Base-by-base conservation (phyloP, 2,888 invertebrate genomes). In the Pandemis heparana region DNA sequence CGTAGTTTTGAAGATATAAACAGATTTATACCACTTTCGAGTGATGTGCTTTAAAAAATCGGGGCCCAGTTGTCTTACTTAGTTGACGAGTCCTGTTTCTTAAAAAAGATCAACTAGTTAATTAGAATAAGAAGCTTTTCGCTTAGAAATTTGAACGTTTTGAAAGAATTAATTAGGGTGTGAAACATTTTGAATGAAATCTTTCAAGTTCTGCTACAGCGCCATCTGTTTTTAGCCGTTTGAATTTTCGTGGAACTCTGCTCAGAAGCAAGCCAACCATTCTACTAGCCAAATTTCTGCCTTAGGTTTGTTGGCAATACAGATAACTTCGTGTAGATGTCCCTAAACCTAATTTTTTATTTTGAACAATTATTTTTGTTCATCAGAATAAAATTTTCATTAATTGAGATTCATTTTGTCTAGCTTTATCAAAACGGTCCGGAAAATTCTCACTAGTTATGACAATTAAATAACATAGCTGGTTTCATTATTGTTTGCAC, bases 191-290 rank as follows among this genome's bases (percentile, higher is more conserved):
- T 9, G 53, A 4, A 18, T 9, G 8, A n/a, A 9, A 9, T 10
- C 0, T 18, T 18, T 18, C 9, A 16, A 7, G 9, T 56, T 4
- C 56, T 23, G 56, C 23, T 39, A 53, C 16, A 70, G 53, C 64
- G 70, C 70, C 70, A 56, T 70, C 70, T 70, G 38, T 32, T 9
- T 23, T 56, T 23, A 12, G 4, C 5, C 23, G 12, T 12, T 12
- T 12, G 5, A 38, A 38, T 0, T 64, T 64, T 18, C 14, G 8
- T 7, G 0, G 10, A 43, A 59, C 46, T 59, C 46, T 43, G 12
- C 16, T 18, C 8, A 7, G 32, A 10, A 5, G 9, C 6, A 51
- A 0, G 56, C 56, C 12, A 12, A 56, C 18, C 56, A 9, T 23
- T 4, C 23, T 12, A 56, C 56, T 12, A 23, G 23, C 5, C 2